A percentile compares a stretch with the other conserved stretches of the same genome.
Evolutionary conservation across 1,140 invertebrate species (phyloP).

Genomic region (Aphis craccivora): DNA sequence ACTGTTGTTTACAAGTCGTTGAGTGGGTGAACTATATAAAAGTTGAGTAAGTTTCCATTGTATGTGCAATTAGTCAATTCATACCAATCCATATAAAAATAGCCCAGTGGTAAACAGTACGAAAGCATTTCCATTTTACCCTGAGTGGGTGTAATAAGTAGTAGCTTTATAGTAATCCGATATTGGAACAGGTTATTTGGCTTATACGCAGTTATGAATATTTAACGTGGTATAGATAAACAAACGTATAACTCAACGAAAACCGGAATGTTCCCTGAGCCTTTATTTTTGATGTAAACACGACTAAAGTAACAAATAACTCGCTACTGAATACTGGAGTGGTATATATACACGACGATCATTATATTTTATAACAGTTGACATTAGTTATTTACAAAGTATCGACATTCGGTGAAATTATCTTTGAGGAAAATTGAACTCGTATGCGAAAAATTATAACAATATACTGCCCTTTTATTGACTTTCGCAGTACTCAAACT

Average conservation of each 20-base stretch:
- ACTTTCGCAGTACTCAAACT: background rate
- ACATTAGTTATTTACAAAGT: background rate
- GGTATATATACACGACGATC: background rate
- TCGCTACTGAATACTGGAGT: background rate
- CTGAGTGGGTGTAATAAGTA: slow-evolving; percentile 1
- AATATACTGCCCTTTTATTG: background rate
- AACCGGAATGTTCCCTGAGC: slow-evolving; percentile 23
- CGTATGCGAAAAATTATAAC: too few species aligned
- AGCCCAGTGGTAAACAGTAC: background rate
- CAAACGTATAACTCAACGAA: background rate
- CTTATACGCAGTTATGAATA: background rate
- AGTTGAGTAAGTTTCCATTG: slow-evolving; percentile 32
- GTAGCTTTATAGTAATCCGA: background rate
- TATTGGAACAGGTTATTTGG: background rate
- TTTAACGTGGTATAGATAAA: slow-evolving; percentile 9
- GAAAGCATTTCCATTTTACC: background rate
- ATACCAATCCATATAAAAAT: background rate
- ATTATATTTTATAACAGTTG: background rate
- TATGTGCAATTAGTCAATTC: background rate
- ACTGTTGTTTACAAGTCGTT: background rate
- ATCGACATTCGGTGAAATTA: background rate
- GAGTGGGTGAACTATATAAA: background rate
- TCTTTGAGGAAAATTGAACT: background rate
- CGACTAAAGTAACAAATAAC: background rate
- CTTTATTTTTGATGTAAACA: slow-evolving; percentile 4